Evolutionary conservation across 2,113 vertebrate species (phyloP).

Genomic region (Nerophis lumbriciformis): DNA sequence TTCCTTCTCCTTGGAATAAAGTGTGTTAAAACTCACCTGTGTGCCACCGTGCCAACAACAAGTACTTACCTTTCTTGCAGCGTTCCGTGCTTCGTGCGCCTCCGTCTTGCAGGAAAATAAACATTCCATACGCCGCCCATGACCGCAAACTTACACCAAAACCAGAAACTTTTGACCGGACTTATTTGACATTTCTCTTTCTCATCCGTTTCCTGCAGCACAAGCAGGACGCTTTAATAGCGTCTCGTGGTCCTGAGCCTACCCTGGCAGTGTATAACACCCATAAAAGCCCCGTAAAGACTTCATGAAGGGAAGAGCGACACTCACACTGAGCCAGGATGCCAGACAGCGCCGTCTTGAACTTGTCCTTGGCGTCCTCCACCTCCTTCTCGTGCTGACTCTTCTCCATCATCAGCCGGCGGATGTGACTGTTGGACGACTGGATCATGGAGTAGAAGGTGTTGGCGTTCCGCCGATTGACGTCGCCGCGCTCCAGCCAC

Average conservation of each 20-base stretch:
- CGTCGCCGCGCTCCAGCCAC: constrained; percentile 92
- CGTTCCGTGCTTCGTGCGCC: constrained; percentile 10
- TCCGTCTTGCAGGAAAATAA: no score
- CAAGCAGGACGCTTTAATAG: background rate
- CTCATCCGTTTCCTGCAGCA: constrained; percentile 4
- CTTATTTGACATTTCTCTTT: constrained; percentile 7
- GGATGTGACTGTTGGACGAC: constrained; percentile 90
- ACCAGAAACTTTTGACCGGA: constrained; percentile 8
- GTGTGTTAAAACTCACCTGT: background rate
- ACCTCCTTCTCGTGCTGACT: constrained; percentile 89
- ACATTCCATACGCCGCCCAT: background rate
- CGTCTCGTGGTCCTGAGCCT: background rate
- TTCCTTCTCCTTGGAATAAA: no score
- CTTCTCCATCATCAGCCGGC: constrained; percentile 85
- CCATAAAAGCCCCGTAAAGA: background rate
- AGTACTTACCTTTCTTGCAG: constrained; percentile 44
- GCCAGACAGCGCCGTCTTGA: constrained; percentile 87
- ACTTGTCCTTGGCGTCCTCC: constrained; percentile 95
- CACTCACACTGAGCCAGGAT: constrained; percentile 81
- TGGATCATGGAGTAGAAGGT: constrained; percentile 99
- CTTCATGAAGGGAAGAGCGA: background rate
- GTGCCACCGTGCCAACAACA: background rate
- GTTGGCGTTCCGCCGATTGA: constrained; percentile 92
- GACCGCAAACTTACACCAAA: constrained; percentile 18
- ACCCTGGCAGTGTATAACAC: background rate